Percentiles rank a stretch among this genome's conserved stretches.
phyloP scores from a whole-genome alignment of 2,888 invertebrate genomes.

The Diadromus collaris region DNA sequence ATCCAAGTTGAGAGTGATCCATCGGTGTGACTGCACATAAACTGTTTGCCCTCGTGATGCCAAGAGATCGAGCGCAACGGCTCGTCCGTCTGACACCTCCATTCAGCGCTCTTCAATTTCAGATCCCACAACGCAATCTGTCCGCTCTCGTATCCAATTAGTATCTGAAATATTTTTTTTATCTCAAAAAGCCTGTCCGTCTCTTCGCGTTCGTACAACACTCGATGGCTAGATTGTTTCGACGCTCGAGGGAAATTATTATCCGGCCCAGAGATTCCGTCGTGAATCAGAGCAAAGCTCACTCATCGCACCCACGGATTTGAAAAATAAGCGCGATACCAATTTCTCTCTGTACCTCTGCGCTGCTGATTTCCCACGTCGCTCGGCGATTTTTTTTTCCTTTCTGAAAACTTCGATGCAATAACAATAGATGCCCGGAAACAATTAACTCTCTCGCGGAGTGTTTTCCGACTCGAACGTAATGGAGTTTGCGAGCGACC shows the following conservation, averaged over 20 bases:
- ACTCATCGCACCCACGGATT: constrained; percentile 8
- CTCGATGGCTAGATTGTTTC: neutral
- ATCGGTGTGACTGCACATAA: constrained; percentile 97
- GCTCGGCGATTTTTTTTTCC: constrained; percentile 2
- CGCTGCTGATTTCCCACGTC: constrained; percentile 30
- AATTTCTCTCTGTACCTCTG: constrained; percentile 11
- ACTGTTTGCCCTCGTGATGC: constrained; percentile 99
- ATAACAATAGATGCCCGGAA: constrained; percentile 1
- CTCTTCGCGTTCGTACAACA: neutral
- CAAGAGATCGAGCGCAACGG: constrained; percentile 94
- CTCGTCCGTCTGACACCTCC: constrained; percentile 89
- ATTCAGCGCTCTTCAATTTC: constrained; percentile 91
- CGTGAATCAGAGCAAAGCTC: constrained; percentile 8
- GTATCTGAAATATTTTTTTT: constrained; percentile 84
- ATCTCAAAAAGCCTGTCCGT: neutral
- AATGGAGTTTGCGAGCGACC: constrained; percentile 25
- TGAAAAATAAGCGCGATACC: neutral
- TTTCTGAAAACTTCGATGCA: constrained; percentile 18
- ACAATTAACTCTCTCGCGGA: neutral
- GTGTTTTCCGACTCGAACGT: neutral
- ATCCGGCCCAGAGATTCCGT: constrained; percentile 4
- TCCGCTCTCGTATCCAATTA: constrained; percentile 98
- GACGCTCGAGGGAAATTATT: constrained; percentile 50
- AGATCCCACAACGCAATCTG: constrained; percentile 98
- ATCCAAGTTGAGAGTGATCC: constrained; percentile 98